Percentiles rank a stretch among this genome's conserved stretches.
Conservation (phyloP, 1,140 invertebrate genomes). For the Thereuonema tuberculata region DNA sequence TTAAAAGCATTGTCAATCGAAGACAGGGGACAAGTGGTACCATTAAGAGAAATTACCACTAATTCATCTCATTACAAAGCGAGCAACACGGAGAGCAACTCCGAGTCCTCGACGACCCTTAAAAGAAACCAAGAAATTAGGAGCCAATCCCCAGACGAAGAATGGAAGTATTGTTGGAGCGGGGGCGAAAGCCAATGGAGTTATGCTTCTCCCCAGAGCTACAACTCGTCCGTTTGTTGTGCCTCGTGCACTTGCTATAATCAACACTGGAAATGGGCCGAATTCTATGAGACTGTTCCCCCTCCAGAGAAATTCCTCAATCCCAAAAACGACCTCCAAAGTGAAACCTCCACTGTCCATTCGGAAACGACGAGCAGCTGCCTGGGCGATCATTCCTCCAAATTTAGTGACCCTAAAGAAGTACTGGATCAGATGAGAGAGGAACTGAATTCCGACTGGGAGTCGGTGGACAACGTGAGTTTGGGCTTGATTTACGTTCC, state of each 20-base stretch:
- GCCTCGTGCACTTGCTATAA: no score
- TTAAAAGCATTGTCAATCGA: neutral
- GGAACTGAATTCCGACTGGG: neutral
- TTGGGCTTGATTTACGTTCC: conserved; percentile 29
- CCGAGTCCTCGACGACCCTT: neutral
- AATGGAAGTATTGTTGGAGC: no score
- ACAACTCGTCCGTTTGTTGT: no score
- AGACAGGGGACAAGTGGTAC: neutral
- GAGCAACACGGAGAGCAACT: neutral
- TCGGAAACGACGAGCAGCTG: neutral
- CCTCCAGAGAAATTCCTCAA: neutral
- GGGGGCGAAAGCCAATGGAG: no score
- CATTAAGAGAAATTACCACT: neutral
- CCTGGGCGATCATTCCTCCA: neutral
- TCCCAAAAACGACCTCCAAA: neutral
- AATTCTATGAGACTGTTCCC: no score
- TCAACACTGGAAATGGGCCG: no score
- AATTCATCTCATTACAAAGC: neutral
- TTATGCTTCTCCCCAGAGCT: no score
- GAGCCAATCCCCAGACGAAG: neutral
- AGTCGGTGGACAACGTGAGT: conserved; percentile 24
- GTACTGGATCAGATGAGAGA: neutral
- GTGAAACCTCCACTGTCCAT: neutral
- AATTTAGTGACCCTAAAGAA: neutral
- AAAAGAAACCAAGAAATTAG: neutral